Percentiles rank a stretch among this genome's conserved stretches.
These are phyloP conservation scores for Lamprotornis superbus DNA, from an alignment of 2,113 vertebrate genomes.

Conservation along the genomic window DNA sequence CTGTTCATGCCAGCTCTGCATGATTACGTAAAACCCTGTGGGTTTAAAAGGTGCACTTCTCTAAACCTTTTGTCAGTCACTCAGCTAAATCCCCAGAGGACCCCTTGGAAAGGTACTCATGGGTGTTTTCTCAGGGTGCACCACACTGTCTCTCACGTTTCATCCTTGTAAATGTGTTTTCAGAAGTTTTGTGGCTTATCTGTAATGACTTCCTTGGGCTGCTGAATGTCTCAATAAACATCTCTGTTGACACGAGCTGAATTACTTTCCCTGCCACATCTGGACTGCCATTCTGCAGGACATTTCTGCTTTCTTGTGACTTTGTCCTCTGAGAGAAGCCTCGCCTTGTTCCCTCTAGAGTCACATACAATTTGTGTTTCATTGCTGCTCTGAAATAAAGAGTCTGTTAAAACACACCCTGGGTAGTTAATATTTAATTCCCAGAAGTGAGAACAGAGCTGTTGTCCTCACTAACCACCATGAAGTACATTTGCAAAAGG, in stretches of 20 bases:
- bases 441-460: constrained; percentile 38
- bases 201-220: background rate
- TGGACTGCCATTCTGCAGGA: background rate
- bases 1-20: background rate
- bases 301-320: background rate
- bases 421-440: constrained; percentile 1
- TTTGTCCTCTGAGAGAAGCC: background rate
- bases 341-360: background rate
- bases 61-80: background rate
- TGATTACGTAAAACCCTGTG: background rate
- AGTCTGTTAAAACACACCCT: background rate
- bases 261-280: background rate
- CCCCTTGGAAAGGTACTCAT: background rate
- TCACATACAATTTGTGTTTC: background rate
- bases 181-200: background rate
- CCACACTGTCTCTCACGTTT: background rate
- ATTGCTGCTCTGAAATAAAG: background rate
- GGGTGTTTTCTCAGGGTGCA: background rate
- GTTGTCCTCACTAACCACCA: constrained; percentile 17
- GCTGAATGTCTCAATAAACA: background rate
- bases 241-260: background rate
- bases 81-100: background rate
- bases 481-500: constrained; percentile 45
- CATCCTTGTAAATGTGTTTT: background rate
- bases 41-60: background rate